Base-by-base conservation (phyloP, 2,113 vertebrate species). In the Puntigrus tetrazona region DNA sequence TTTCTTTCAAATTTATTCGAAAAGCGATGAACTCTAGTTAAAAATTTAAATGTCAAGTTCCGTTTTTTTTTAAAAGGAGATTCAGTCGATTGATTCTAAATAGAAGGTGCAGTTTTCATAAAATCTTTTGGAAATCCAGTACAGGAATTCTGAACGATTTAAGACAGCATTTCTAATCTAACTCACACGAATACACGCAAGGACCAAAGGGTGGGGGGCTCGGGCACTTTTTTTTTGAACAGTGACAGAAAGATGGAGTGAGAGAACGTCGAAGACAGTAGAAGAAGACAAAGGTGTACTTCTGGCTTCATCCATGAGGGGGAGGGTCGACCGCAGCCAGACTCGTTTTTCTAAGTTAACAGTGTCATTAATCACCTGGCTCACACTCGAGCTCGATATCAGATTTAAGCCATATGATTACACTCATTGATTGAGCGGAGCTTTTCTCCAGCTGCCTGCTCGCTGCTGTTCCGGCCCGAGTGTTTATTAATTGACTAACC, bases 351-450 rank as follows among this genome's bases (percentile, higher is more conserved):
- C 83, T 84, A 89, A 85, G 72, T 91, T 93, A 92, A 94, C 91
- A 91, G 92, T 92, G 88, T 89, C 84, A 91, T 94, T 92, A 92
- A 92, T 94, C 93, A 93, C 88, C 87, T 36, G 87, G 85, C 87
- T 85, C 79, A 81, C 0, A 22, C 83, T 65, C 13, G 55, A 78
- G 87, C 87, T 92, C 92, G 22, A 89, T 83, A 91, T 82, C 87
- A 87, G 89, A 89, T 89, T 84, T 86, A 90, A 87, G 89, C 86
- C 89, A 84, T 92, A 92, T 92, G 91, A 95, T 93, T 90, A 91
- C 91, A 90, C 90, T 82, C 92, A 94, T 92, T 90, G 93, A 94
- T 94, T 93, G 89, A 89, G 52, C 86, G 72, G 59, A 91, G 90
- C 88, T 87, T 90, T 59, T 91, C 79, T 16, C 85, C 91, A 52